Percentiles rank a stretch among this genome's conserved stretches.
These are phyloP conservation scores for Branchellion lobata DNA, from an alignment of 2,888 invertebrate genomes.

Conservation along the genomic window DNA sequence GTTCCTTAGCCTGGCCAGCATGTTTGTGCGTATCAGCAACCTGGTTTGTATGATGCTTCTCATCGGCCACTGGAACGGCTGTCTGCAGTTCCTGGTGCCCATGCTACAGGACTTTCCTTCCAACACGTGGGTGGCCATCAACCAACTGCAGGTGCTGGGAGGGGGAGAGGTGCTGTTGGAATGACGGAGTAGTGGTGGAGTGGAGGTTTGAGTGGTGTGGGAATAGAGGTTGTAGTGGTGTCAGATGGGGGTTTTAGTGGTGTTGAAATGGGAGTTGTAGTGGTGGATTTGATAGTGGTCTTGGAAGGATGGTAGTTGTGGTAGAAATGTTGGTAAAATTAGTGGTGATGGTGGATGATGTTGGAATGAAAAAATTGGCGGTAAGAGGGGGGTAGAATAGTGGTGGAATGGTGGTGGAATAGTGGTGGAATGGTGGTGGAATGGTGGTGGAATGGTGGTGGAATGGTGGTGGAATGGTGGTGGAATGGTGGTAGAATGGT, in stretches of 20 bases:
- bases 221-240: neutral
- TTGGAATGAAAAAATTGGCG: no score
- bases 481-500: no score
- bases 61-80: conserved; percentile 98
- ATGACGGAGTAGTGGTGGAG: neutral
- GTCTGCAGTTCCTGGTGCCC: conserved; percentile 95
- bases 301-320: no score
- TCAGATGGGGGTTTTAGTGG: no score
- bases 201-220: neutral
- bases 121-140: conserved; percentile 97
- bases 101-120: conserved; percentile 97
- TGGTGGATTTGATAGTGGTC: neutral
- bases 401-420: no score
- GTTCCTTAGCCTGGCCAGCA: conserved; percentile 99
- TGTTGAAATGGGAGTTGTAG: neutral
- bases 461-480: no score
- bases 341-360: no score
- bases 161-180: neutral
- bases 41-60: conserved; percentile 47
- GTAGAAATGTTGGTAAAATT: no score
- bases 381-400: no score
- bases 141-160: conserved; percentile 83
- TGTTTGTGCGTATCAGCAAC: conserved; percentile 72
- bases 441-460: no score
- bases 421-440: no score